These are phyloP conservation scores for Medauroidea extradentata DNA, from an alignment of 1,140 invertebrate species.

Conservation along the genomic window DNA sequence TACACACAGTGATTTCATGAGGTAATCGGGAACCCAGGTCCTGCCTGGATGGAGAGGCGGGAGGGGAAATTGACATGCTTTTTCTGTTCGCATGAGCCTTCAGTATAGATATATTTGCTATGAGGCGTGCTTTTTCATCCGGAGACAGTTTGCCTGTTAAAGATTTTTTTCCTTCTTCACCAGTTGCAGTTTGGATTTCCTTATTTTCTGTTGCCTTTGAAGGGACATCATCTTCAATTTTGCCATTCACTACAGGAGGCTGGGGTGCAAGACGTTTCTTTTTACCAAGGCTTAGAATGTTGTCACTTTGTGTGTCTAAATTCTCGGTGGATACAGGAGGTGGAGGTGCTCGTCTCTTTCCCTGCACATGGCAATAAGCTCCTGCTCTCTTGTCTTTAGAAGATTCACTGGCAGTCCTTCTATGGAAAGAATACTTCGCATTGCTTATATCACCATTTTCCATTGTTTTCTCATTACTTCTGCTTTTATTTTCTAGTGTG, in stretches of 20 bases:
- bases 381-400: slow-evolving; percentile 44
- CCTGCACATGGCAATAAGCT: slow-evolving; percentile 59
- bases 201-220: slow-evolving; percentile 8
- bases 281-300: slow-evolving; percentile 38
- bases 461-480: not conserved
- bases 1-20: slow-evolving; percentile 29
- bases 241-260: slow-evolving; percentile 43
- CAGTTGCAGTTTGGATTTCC: slow-evolving; percentile 11
- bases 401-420: slow-evolving; percentile 52
- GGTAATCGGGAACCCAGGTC: not conserved
- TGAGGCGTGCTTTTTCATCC: slow-evolving; percentile 24
- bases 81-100: slow-evolving; percentile 22
- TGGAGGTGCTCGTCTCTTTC: slow-evolving; percentile 65
- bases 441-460: slow-evolving; percentile 14
- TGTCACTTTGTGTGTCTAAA: not conserved
- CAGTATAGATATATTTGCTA: slow-evolving; percentile 23
- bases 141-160: slow-evolving; percentile 6
- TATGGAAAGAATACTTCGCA: slow-evolving; percentile 35
- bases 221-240: not conserved
- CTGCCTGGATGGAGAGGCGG: not conserved
- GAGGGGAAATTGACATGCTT: slow-evolving; percentile 8
- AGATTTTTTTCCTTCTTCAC: not conserved
- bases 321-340: slow-evolving; percentile 46
- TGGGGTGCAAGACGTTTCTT: slow-evolving; percentile 57
- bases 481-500: slow-evolving; percentile 15